phyloP scores from a whole-genome alignment of 2,797 vertebrate species.

The Jordanella pulchra region DNA sequence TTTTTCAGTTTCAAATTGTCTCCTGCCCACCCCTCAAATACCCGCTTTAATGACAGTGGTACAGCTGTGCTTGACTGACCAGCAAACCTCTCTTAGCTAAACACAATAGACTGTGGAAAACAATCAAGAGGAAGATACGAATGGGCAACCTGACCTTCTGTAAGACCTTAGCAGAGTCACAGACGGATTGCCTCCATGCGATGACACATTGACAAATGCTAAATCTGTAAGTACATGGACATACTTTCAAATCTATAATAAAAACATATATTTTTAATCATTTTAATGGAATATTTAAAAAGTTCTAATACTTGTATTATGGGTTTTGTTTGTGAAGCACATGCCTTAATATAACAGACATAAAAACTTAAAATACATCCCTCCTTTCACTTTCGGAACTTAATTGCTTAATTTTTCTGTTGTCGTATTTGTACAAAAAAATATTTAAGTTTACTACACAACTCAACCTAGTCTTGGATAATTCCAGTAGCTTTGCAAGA shows the following conservation, averaged over 20 bases:
- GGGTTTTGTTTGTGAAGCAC: neutral
- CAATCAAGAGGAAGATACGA: neutral
- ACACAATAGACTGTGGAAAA: neutral
- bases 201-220: neutral
- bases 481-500: neutral
- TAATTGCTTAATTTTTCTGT: neutral
- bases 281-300: neutral
- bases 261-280: neutral
- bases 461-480: neutral
- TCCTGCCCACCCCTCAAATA: neutral
- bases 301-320: neutral
- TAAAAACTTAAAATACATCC: neutral
- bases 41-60: neutral
- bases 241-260: neutral
- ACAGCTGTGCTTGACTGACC: neutral
- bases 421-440: neutral
- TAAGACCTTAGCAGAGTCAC: neutral
- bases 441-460: neutral
- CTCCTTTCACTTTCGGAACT: too few species aligned
- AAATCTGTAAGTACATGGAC: neutral
- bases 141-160: neutral
- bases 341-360: neutral
- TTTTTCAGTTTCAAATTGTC: too few species aligned
- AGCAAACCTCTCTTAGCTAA: neutral
- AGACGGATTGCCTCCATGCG: neutral